Percentiles rank a stretch among this genome's conserved stretches.
Evolutionary conservation across 2,888 invertebrate genomes (phyloP).

Genomic region (Papilio protenor): DNA sequence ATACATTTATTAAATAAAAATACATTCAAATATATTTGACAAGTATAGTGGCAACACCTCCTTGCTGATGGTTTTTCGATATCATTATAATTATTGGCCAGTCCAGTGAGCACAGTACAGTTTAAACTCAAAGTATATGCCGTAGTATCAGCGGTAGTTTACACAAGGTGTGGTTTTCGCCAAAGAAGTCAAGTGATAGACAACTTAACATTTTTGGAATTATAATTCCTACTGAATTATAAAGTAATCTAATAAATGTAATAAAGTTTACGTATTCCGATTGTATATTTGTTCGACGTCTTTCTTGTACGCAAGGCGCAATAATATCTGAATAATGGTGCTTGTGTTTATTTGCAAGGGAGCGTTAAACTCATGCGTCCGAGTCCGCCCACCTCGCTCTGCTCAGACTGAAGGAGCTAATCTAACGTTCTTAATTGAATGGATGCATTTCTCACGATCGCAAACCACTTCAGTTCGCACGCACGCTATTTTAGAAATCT

Average conservation of each 20-base stretch:
- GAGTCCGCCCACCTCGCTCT: constrained; percentile 50
- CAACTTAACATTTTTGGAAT: not conserved
- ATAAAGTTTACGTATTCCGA: not conserved
- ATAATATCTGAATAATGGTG: constrained; percentile 49
- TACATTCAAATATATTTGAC: not conserved
- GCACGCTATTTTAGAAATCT: constrained; percentile 47
- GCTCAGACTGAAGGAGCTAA: constrained; percentile 61
- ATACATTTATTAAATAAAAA: not conserved
- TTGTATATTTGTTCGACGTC: constrained; percentile 9
- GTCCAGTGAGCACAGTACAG: too few relatives aligned
- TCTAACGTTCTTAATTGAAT: constrained; percentile 67
- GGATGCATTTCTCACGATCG: constrained; percentile 69
- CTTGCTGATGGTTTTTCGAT: too few relatives aligned
- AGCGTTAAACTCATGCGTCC: constrained; percentile 62
- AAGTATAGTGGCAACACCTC: too few relatives aligned
- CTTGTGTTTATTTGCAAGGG: constrained; percentile 57
- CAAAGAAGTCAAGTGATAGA: not conserved
- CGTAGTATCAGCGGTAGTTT: too few relatives aligned
- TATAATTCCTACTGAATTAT: not conserved
- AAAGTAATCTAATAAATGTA: not conserved
- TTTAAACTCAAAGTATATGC: too few relatives aligned
- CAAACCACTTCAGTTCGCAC: constrained; percentile 49
- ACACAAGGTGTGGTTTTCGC: not conserved
- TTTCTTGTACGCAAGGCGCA: constrained; percentile 27
- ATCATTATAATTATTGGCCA: too few relatives aligned